Conservation (phyloP, 2,113 vertebrate species). For the Ranitomeya imitator region DNA sequence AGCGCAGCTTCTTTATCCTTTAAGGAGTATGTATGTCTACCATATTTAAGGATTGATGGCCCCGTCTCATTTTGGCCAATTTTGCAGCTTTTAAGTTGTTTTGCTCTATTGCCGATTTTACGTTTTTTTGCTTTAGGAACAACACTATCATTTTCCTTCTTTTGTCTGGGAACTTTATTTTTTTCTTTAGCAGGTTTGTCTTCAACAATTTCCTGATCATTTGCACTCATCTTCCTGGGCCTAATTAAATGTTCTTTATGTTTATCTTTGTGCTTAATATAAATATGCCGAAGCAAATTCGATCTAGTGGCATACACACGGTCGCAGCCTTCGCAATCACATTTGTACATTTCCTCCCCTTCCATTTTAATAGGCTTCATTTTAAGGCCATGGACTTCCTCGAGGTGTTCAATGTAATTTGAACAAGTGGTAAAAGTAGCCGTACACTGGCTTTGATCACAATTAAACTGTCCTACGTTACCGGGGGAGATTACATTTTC, state of each 20-base stretch:
- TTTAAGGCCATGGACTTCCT: constrained; percentile 81
- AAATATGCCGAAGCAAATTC: constrained; percentile 89
- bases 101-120: constrained; percentile 69
- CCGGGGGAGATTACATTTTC: constrained; percentile 75
- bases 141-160: constrained; percentile 79
- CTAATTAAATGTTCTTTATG: constrained; percentile 86
- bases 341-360: constrained; percentile 82
- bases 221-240: constrained; percentile 75
- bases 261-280: constrained; percentile 91
- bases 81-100: constrained; percentile 63
- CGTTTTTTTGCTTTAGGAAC: constrained; percentile 75
- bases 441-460: constrained; percentile 86
- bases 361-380: constrained; percentile 72
- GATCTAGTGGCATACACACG: constrained; percentile 91
- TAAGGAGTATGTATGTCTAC: constrained; percentile 77
- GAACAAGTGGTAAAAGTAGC: constrained; percentile 80
- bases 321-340: constrained; percentile 93
- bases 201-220: constrained; percentile 79
- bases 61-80: constrained; percentile 71
- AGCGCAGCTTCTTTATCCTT: constrained; percentile 87
- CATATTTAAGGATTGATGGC: constrained; percentile 73
- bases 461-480: constrained; percentile 81
- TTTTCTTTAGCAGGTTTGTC: constrained; percentile 75
- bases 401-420: constrained; percentile 85
- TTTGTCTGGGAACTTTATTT: constrained; percentile 74